Conservation (phyloP, 2,888 invertebrate genomes). For the Chloroclysta siterata region DNA sequence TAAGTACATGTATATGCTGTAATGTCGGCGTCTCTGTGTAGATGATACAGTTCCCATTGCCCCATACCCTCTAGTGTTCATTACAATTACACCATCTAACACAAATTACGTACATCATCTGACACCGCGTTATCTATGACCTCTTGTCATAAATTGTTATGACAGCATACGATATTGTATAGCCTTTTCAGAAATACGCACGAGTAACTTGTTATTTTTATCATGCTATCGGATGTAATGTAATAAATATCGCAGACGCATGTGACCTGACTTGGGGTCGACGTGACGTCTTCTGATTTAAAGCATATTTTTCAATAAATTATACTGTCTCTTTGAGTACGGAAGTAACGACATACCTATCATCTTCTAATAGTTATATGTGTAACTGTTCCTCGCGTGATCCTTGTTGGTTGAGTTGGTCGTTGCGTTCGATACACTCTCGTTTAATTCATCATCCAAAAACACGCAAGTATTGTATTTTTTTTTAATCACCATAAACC, state of each 20-base stretch:
- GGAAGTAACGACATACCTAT: neutral
- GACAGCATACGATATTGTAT: constrained; percentile 49
- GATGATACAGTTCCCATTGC: constrained; percentile 1
- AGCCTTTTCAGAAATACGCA: constrained; percentile 60
- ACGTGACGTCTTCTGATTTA: constrained; percentile 51
- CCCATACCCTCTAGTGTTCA: constrained; percentile 13
- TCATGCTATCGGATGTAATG: constrained; percentile 63
- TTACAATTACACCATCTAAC: constrained; percentile 31
- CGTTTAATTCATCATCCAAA: constrained; percentile 6
- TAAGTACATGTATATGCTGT: neutral
- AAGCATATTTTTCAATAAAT: constrained; percentile 23
- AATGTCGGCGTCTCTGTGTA: neutral
- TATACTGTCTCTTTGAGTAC: neutral
- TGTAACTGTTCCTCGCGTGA: neutral
- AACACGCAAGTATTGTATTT: constrained; percentile 10
- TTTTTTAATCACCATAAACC: constrained; percentile 14
- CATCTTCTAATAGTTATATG: neutral
- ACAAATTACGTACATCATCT: constrained; percentile 44
- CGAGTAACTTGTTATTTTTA: constrained; percentile 52
- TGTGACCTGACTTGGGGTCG: constrained; percentile 59
- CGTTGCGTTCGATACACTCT: too few species aligned
- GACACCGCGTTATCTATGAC: constrained; percentile 61
- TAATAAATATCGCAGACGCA: constrained; percentile 47
- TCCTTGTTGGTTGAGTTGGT: too few species aligned
- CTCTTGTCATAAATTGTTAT: constrained; percentile 58